phyloP scores from a whole-genome alignment of 2,797 vertebrate species.

The Bothrops alternatus region DNA sequence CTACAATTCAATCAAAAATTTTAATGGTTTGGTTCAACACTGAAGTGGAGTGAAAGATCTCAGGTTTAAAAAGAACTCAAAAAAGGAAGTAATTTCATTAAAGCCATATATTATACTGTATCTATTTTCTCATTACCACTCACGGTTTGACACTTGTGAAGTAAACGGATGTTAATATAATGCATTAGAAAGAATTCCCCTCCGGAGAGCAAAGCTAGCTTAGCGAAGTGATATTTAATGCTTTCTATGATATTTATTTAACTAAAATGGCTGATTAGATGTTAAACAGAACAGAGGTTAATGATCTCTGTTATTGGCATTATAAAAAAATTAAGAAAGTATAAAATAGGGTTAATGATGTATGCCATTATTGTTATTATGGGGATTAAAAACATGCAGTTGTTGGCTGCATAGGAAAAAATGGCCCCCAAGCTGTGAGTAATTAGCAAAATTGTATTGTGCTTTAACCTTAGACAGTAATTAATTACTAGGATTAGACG shows the following conservation, averaged over 20 bases:
- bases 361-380: slow-evolving; percentile 72
- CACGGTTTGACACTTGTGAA: slow-evolving; percentile 67
- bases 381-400: slow-evolving; percentile 68
- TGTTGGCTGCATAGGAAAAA: slow-evolving; percentile 64
- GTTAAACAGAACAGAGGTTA: slow-evolving; percentile 75
- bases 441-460: slow-evolving; percentile 74
- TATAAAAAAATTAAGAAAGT: slow-evolving; percentile 74
- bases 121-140: slow-evolving; percentile 52
- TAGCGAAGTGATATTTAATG: slow-evolving; percentile 73
- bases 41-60: slow-evolving; percentile 8
- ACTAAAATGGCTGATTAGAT: slow-evolving; percentile 74
- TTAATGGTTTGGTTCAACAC: not conserved
- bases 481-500: slow-evolving; percentile 58
- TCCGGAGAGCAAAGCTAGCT: slow-evolving; percentile 66
- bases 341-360: slow-evolving; percentile 78
- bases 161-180: slow-evolving; percentile 62
- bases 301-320: slow-evolving; percentile 74
- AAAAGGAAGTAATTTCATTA: slow-evolving; percentile 56
- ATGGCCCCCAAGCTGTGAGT: slow-evolving; percentile 69
- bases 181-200: slow-evolving; percentile 64
- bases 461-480: slow-evolving; percentile 59
- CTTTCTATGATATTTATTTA: slow-evolving; percentile 75
- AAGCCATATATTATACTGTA: slow-evolving; percentile 54
- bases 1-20: not conserved
- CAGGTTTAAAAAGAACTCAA: slow-evolving; percentile 40